Conservation (phyloP, 2,797 vertebrate genomes). For the Cacajao melanocephalus region DNA sequence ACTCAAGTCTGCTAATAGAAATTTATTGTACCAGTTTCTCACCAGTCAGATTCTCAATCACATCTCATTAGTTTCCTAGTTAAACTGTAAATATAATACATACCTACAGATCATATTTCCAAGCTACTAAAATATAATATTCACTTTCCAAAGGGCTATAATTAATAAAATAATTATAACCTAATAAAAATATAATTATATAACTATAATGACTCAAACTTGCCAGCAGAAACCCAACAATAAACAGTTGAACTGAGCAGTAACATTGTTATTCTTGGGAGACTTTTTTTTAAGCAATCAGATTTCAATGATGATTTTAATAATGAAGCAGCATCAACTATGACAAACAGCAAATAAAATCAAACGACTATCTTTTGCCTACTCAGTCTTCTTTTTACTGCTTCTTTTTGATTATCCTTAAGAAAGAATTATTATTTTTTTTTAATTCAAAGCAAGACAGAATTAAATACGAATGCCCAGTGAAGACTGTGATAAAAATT, state of each 20-base stretch:
- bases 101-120: conserved; percentile 74
- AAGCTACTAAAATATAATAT: conserved; percentile 76
- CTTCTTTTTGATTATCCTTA: conserved; percentile 52
- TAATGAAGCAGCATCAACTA: conserved; percentile 66
- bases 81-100: conserved; percentile 75
- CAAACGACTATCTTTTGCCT: conserved; percentile 50
- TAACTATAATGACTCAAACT: conserved; percentile 70
- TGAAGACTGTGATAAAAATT: not conserved
- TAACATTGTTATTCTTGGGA: conserved; percentile 68
- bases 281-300: conserved; percentile 57
- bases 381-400: conserved; percentile 30
- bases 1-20: conserved; percentile 70
- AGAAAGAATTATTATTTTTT: conserved; percentile 58
- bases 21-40: conserved; percentile 68
- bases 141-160: conserved; percentile 80
- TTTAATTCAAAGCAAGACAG: conserved; percentile 46
- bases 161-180: conserved; percentile 71
- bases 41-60: conserved; percentile 73
- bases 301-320: conserved; percentile 80
- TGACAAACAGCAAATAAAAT: conserved; percentile 62
- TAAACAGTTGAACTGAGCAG: conserved; percentile 62
- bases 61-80: conserved; percentile 83
- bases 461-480: conserved; percentile 54
- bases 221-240: conserved; percentile 51
- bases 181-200: conserved; percentile 68